Percentiles rank a stretch among this genome's conserved stretches.
phyloP scores from a whole-genome alignment of 2,888 invertebrate species.

The Himalopsyche japonica region DNA sequence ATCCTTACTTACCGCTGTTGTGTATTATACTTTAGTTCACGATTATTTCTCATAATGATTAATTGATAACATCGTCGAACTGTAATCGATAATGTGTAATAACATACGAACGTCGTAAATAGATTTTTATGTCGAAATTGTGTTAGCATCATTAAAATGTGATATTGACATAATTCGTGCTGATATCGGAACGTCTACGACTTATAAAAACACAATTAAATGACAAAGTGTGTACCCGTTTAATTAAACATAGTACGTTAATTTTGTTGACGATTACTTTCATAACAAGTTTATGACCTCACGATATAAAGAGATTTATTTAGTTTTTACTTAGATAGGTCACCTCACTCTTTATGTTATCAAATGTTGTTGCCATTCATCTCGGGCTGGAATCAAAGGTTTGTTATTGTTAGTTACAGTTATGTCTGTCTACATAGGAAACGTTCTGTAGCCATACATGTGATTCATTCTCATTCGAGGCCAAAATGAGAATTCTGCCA shows the following conservation, averaged over 20 bases:
- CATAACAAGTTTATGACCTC: not conserved
- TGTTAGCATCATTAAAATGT: not conserved
- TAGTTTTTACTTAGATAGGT: not conserved
- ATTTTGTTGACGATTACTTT: not conserved
- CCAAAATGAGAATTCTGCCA: too few species aligned
- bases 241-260: not conserved
- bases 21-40: not conserved
- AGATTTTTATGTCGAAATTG: not conserved
- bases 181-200: not conserved
- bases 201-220: not conserved
- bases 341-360: not conserved
- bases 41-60: not conserved
- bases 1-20: not conserved
- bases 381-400: not conserved
- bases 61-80: not conserved
- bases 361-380: not conserved
- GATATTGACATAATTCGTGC: not conserved
- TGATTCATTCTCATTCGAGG: too few species aligned
- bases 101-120: not conserved
- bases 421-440: not conserved
- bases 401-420: not conserved
- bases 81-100: not conserved
- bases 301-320: not conserved
- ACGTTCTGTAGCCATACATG: too few species aligned
- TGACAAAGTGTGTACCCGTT: not conserved